Conservation (phyloP, 2,888 invertebrate species). For the Frankliniella intonsa region DNA sequence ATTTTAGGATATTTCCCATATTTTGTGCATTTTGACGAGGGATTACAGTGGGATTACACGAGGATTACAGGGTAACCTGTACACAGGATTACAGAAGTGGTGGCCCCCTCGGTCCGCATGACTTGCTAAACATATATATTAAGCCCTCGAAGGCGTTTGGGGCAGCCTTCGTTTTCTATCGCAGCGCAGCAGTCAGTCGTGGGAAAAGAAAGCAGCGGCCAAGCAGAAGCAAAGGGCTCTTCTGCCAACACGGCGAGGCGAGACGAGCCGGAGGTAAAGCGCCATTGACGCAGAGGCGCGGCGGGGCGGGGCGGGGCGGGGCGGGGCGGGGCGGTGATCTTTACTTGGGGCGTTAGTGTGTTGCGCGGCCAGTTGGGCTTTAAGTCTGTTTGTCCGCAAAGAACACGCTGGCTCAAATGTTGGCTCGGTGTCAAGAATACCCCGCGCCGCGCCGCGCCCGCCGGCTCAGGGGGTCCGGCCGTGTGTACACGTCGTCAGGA, state of each 20-base stretch:
- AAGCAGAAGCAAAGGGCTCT: background rate
- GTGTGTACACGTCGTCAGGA: background rate
- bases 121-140: no score
- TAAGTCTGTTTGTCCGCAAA: constrained; percentile 10
- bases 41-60: no score
- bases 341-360: background rate
- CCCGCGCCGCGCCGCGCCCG: background rate
- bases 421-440: background rate
- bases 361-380: background rate
- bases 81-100: no score
- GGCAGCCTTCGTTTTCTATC: no score
- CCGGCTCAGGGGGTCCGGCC: background rate
- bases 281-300: background rate
- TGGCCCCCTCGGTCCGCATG: no score
- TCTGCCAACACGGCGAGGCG: background rate
- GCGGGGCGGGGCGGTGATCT: background rate
- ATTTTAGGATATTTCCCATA: no score
- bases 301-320: background rate
- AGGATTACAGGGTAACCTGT: no score
- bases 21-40: no score
- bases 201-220: no score
- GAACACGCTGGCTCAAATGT: background rate
- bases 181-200: no score
- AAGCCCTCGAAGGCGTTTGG: no score
- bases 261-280: background rate